A percentile compares a stretch with the other conserved stretches of the same genome.
phyloP scores from a whole-genome alignment of 2,113 vertebrate species.

The Toxotes chatareus region DNA sequence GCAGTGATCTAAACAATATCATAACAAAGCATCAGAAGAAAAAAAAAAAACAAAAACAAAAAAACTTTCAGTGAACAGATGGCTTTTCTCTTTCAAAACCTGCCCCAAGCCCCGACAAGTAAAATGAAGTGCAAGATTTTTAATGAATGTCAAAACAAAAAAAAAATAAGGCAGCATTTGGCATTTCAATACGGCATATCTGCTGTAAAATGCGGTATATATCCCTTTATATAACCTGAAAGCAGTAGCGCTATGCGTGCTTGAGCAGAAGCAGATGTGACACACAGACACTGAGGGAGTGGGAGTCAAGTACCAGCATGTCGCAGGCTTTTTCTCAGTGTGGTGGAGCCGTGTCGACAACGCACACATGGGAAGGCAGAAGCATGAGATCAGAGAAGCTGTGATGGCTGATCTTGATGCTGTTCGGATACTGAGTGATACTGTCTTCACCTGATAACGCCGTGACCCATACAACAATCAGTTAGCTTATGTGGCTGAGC shows the following conservation, averaged over 20 bases:
- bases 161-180: conserved; percentile 85
- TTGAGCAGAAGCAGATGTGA: conserved; percentile 67
- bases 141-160: conserved; percentile 55
- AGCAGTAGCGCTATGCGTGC: conserved; percentile 71
- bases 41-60: neutral
- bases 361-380: conserved; percentile 38
- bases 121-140: conserved; percentile 58
- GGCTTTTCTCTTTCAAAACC: conserved; percentile 55
- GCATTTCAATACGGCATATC: conserved; percentile 81
- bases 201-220: conserved; percentile 70
- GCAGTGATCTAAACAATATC: conserved; percentile 68
- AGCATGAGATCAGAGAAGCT: conserved; percentile 58
- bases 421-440: conserved; percentile 45
- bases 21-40: conserved; percentile 53
- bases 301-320: conserved; percentile 55
- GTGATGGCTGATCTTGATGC: conserved; percentile 58
- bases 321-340: conserved; percentile 46
- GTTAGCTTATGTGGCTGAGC: conserved; percentile 69
- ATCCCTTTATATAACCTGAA: conserved; percentile 80
- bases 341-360: conserved; percentile 41
- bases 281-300: conserved; percentile 31
- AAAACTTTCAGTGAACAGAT: conserved; percentile 50
- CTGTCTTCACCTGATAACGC: conserved; percentile 69
- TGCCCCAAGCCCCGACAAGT: conserved; percentile 10
- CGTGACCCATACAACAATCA: conserved; percentile 45